phyloP scores from a whole-genome alignment of 2,113 vertebrate genomes.

The Hippocampus mohnikei region DNA sequence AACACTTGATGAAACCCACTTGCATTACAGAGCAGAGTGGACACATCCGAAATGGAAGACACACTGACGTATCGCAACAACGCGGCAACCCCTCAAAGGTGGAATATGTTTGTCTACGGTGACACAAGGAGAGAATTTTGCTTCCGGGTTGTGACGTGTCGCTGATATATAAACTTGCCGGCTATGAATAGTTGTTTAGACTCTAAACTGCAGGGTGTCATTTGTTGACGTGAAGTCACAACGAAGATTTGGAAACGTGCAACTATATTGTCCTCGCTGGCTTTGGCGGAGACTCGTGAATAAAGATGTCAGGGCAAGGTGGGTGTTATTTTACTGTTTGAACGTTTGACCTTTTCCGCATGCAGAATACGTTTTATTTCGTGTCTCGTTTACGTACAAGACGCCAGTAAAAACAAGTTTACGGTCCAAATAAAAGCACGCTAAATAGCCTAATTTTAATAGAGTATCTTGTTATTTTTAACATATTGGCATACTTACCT shows the following conservation, averaged over 20 bases:
- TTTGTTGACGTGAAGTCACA: neutral
- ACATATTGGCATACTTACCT: no score
- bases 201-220: neutral
- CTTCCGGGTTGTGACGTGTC: neutral
- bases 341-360: neutral
- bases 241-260: no score
- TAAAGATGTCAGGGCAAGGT: slow-evolving; percentile 2
- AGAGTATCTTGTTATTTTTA: no score
- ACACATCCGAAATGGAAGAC: neutral
- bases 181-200: neutral
- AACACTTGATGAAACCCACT: no score
- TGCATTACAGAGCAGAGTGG: neutral
- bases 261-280: neutral
- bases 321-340: neutral
- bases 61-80: no score
- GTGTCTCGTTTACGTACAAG: neutral
- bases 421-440: no score
- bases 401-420: no score
- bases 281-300: neutral
- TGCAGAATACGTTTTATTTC: neutral
- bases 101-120: neutral
- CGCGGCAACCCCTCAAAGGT: neutral
- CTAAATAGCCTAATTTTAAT: no score
- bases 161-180: neutral
- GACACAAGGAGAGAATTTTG: neutral